Percentiles rank a stretch among this genome's conserved stretches.
phyloP scores from a whole-genome alignment of 2,113 vertebrate genomes.

The Hemibagrus wyckioides region DNA sequence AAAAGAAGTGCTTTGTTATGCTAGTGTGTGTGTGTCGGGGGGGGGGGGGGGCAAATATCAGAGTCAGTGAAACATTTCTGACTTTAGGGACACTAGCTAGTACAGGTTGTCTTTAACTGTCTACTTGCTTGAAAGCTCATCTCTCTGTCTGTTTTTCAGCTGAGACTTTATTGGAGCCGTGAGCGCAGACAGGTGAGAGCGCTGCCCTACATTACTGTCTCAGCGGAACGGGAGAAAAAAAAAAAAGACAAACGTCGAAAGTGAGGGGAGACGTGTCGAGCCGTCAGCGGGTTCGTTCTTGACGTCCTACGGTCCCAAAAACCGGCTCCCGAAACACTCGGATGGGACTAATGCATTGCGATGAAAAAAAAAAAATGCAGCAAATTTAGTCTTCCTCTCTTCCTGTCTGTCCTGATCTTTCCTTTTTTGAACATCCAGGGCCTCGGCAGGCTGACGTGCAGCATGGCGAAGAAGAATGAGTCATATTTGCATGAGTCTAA shows the following conservation, averaged over 20 bases:
- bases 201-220: slow-evolving; percentile 30
- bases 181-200: slow-evolving; percentile 12
- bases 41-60: neutral
- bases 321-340: neutral
- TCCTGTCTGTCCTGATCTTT: neutral
- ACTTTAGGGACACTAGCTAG: neutral
- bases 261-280: neutral
- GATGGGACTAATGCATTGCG: neutral
- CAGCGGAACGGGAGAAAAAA: neutral
- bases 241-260: slow-evolving; percentile 17
- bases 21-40: neutral
- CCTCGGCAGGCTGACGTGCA: slow-evolving; percentile 21
- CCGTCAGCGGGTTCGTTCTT: neutral
- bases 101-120: neutral
- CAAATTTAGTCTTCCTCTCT: neutral
- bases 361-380: neutral
- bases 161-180: neutral
- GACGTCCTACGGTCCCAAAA: neutral
- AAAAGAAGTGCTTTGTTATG: neutral
- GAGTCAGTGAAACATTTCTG: neutral
- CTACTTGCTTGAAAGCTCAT: neutral
- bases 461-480: slow-evolving; percentile 18
- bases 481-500: slow-evolving; percentile 25
- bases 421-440: neutral
- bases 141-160: neutral